phyloP scores from a whole-genome alignment of 2,113 vertebrate genomes.

The Sylvia atricapilla region DNA sequence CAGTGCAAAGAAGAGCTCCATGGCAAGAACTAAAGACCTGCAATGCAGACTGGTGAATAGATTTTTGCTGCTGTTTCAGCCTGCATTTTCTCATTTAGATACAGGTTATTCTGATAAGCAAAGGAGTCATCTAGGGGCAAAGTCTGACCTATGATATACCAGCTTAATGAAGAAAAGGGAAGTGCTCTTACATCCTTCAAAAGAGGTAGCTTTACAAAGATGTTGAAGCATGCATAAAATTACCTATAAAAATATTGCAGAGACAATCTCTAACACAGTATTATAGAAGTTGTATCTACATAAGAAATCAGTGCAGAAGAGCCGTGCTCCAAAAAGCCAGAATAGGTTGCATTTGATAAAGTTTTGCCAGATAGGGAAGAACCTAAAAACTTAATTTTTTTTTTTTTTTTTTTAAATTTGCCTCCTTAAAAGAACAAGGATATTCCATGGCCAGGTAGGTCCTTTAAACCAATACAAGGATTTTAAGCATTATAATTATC shows the following conservation, averaged over 20 bases:
- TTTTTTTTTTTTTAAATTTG: not conserved
- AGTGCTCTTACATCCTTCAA: not conserved
- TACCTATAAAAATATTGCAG: not conserved
- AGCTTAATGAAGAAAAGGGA: not conserved
- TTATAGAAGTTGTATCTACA: not conserved
- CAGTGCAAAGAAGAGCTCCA: not conserved
- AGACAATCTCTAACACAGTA: not conserved
- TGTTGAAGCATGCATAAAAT: not conserved
- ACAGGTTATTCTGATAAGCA: not conserved
- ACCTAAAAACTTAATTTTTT: not conserved
- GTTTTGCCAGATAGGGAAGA: not conserved
- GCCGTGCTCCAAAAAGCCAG: not conserved
- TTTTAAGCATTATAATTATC: not conserved
- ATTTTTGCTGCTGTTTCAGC: slow-evolving; percentile 2
- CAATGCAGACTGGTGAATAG: not conserved
- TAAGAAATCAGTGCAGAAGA: not conserved
- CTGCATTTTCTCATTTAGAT: not conserved
- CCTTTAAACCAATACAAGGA: not conserved
- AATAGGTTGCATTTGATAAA: not conserved
- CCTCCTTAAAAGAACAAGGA: not conserved
- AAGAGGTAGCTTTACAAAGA: not conserved
- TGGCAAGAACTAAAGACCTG: not conserved
- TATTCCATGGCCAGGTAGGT: not conserved
- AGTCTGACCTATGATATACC: not conserved
- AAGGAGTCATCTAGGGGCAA: not conserved